Evolutionary conservation across 2,797 vertebrate species (phyloP).

Genomic region (Galago senegalensis): DNA sequence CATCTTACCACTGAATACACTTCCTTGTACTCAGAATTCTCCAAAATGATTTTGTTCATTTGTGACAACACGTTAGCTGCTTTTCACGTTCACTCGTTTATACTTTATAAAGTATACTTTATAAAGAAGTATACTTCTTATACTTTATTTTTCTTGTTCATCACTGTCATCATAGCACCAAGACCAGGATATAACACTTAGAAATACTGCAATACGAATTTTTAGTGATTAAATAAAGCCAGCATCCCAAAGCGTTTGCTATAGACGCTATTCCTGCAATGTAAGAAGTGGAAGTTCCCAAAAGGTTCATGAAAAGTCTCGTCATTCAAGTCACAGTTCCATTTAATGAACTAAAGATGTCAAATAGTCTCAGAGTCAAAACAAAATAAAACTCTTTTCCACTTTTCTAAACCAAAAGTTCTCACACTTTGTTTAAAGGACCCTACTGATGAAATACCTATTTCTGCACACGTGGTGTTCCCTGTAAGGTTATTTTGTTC

Average conservation of each 20-base stretch:
- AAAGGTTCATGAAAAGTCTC: background rate
- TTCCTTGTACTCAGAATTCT: background rate
- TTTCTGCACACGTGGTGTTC: background rate
- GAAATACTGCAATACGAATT: background rate
- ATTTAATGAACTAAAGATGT: background rate
- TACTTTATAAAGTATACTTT: background rate
- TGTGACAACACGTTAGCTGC: background rate
- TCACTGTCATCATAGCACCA: background rate
- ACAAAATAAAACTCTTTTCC: background rate
- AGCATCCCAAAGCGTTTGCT: background rate
- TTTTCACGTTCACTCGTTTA: background rate
- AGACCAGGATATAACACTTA: background rate
- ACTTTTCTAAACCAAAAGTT: background rate
- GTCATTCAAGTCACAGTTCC: background rate
- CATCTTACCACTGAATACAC: background rate
- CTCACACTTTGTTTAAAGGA: background rate
- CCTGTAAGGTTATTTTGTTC: background rate
- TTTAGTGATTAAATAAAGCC: background rate
- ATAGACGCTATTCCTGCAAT: background rate
- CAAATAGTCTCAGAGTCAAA: background rate
- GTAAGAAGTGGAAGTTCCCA: background rate
- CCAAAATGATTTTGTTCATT: background rate
- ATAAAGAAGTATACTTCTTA: background rate
- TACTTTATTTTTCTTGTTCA: background rate
- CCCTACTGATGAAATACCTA: background rate